These are phyloP conservation scores for Buphagus erythrorhynchus DNA, from an alignment of 2,797 vertebrate genomes.

Conservation along the genomic window DNA sequence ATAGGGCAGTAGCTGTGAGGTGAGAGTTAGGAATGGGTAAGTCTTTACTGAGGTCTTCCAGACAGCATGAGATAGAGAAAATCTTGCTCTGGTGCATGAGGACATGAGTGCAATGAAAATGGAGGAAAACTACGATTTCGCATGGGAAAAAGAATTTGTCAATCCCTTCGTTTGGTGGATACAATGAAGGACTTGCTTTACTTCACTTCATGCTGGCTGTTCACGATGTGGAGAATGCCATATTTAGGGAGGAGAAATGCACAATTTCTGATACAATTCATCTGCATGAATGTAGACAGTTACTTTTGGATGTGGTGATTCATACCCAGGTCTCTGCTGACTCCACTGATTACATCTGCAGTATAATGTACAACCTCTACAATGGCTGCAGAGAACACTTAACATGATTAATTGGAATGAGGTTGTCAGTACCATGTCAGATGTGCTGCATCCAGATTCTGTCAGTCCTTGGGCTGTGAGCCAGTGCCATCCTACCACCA, in stretches of 20 bases:
- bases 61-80: not conserved
- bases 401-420: not conserved
- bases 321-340: not conserved
- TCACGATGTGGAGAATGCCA: not conserved
- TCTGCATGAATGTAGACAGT: not conserved
- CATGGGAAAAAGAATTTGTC: not conserved
- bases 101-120: not conserved
- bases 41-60: not conserved
- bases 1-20: not conserved
- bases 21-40: not conserved
- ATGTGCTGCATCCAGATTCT: not conserved
- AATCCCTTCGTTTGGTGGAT: not conserved
- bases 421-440: not conserved
- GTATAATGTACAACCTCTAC: not conserved
- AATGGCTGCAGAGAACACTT: not conserved
- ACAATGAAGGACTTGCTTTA: not conserved
- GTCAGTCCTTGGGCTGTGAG: not conserved
- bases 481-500: slow-evolving; percentile 5
- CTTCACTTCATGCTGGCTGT: not conserved
- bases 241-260: not conserved
- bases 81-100: not conserved
- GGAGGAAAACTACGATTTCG: not conserved
- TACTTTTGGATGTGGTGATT: not conserved
- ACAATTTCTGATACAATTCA: not conserved
- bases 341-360: not conserved